Base-by-base conservation (phyloP, 2,113 vertebrate species). In the Saimiri boliviensis region DNA sequence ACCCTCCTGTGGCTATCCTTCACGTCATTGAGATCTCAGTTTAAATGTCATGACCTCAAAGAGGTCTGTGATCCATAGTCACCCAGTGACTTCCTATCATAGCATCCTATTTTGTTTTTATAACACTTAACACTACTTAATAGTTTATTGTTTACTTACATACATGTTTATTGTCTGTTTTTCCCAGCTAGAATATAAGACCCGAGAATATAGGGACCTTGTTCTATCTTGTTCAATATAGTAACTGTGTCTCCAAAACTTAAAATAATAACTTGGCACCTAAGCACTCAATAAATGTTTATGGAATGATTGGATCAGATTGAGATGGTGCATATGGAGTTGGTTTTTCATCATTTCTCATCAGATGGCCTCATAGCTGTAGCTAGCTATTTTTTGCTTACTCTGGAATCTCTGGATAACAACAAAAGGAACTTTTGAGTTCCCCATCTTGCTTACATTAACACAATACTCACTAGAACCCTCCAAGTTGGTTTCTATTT, bases 391-490 rank as follows among this genome's bases (percentile, higher is more conserved):
- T 54, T 93, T 84, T 77, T 23, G 12, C 80, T 93, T 68, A 80
- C 30, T 79, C 79, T 68, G 45, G 27, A 52, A 74, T 60, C 63
- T 92, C 8, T 96, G 47, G 80, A 95, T 93, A 86, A 91, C 45
- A 96, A n/a, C 23, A 92, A 35, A 91, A 92, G 73, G 77, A 91
- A 92, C 77, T 68, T 96, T 35, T 90, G 66, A 86, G 30, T 93
- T 95, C 88, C 37, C 3, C 35, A 40, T 71, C 89, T 93, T 73
- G 54, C 16, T 32, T 73, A 35, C 32, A 20, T 87, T 77, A 86
- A 94, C 10, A 58, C 71, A 90, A 17, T 92, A 94, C 23, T 84
- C 47, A 73, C 30, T 52, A 91, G 71, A 71, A 91, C 66, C 20
- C 35, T 77, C 37, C 47, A 90, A 47, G 20, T 35, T 73, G 56